Evolutionary conservation across 2,113 vertebrate species (phyloP).

Genomic region (Columbina picui): DNA sequence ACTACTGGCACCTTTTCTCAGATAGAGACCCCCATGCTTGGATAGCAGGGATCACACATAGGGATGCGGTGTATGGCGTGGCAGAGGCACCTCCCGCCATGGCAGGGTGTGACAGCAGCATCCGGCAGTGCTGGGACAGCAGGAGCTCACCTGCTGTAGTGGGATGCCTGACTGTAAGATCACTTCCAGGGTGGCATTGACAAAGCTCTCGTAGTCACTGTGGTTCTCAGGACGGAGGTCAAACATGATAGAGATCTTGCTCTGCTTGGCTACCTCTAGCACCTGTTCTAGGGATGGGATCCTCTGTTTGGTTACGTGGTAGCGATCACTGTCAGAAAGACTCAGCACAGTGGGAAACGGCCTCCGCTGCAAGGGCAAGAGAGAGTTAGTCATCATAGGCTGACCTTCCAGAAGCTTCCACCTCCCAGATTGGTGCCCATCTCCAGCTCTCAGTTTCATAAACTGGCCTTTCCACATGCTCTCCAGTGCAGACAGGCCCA

Average conservation of each 20-base stretch:
- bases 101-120: background rate
- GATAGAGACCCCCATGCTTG: background rate
- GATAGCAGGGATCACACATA: background rate
- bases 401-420: background rate
- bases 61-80: background rate
- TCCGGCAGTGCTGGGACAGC: background rate
- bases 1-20: background rate
- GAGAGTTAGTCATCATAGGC: background rate
- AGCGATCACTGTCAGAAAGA: conserved; percentile 73
- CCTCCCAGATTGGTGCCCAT: background rate
- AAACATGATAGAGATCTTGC: conserved; percentile 87
- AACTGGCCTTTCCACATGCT: background rate
- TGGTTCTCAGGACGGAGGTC: conserved; percentile 81
- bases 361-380: conserved; percentile 72
- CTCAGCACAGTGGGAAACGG: conserved; percentile 79
- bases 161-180: conserved; percentile 76
- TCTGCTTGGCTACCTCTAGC: conserved; percentile 71
- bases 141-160: conserved; percentile 73
- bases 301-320: conserved; percentile 68
- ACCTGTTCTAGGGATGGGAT: conserved; percentile 78
- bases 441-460: background rate
- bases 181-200: conserved; percentile 66
- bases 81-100: background rate
- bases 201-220: conserved; percentile 71
- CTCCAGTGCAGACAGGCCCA: background rate